Evolutionary conservation across 2,113 vertebrate species (phyloP).

Genomic region (Fulica atra): DNA sequence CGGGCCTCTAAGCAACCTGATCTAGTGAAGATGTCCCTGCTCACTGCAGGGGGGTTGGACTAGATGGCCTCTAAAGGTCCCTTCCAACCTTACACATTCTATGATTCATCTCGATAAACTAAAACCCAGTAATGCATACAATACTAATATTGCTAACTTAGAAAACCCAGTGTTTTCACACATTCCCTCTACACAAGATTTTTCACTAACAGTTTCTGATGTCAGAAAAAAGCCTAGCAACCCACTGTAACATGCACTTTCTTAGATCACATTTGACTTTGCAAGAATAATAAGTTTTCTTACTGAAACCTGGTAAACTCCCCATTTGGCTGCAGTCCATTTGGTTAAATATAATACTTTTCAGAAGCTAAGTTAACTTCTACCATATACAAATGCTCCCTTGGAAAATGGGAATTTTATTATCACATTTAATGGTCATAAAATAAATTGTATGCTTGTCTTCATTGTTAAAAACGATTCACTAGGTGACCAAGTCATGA

Average conservation of each 20-base stretch:
- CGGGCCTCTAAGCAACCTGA: too few relatives aligned
- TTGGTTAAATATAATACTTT: background rate
- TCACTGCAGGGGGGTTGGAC: too few relatives aligned
- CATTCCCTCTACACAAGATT: background rate
- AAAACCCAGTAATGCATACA: background rate
- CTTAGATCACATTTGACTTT: background rate
- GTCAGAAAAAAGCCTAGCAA: background rate
- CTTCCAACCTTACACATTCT: too few relatives aligned
- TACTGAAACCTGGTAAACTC: background rate
- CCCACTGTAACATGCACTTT: background rate
- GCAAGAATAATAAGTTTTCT: background rate
- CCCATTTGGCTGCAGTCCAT: background rate
- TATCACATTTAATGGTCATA: background rate
- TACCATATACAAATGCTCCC: background rate
- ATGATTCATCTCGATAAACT: background rate
- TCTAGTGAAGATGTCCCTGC: too few relatives aligned
- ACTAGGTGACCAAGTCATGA: background rate
- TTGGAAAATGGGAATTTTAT: background rate
- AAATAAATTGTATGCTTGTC: background rate
- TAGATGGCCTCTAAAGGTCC: too few relatives aligned
- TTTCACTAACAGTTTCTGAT: background rate
- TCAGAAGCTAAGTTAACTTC: background rate
- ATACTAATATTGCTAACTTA: background rate
- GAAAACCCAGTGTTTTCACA: background rate
- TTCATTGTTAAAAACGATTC: background rate